Base-by-base conservation (phyloP, 2,888 invertebrate species). In the Trilocha varians region DNA sequence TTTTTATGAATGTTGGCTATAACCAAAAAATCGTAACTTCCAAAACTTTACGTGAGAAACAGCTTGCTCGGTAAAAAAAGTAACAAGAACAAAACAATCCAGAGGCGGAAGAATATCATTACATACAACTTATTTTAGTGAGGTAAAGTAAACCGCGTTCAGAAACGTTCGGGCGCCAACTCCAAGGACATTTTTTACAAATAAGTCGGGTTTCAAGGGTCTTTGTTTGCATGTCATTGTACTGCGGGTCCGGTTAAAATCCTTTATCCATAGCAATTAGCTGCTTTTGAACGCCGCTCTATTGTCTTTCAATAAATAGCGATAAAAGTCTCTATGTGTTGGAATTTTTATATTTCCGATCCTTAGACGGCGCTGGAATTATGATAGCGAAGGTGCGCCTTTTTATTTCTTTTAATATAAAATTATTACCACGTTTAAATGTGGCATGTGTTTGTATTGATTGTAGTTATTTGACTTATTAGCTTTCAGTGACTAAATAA, bases 331-430 rank as follows among this genome's bases (percentile, higher is more conserved):
- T 61, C 62, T 73, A 74, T 82, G 84, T 82, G 84, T 74, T 61
- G 78, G 84, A 70, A 83, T 84, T 78, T 82, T 82, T 82, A 84
- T 84, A 62, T 78, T 78, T 84, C 84, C 83, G 78, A 82, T 79
- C 65, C 61, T 50, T 66, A 66, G 59, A 68, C 72, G 62, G 64
- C 47, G 42, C 51, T 55, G 48, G 69, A 60, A 70, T 71, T 64
- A 65, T 63, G 48, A 67, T 66, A 59, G 55, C 50, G 59, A 57
- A 63, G 38, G 35, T 35, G 25, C 16, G 13, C 14, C 13, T 42
- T 42, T 25, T 38, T 38, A 32, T 32, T 42, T 43, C 39, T 47
- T 25, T 47, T 59, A 54, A 51, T 45, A 49, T 53, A 58, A 52
- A 52, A 17, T 40, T 34, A 17, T 3, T 13, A 17, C 9, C 15